Percentiles rank a stretch among this genome's conserved stretches.
Evolutionary conservation across 2,113 vertebrate genomes (phyloP).

Genomic region (Lontra canadensis): DNA sequence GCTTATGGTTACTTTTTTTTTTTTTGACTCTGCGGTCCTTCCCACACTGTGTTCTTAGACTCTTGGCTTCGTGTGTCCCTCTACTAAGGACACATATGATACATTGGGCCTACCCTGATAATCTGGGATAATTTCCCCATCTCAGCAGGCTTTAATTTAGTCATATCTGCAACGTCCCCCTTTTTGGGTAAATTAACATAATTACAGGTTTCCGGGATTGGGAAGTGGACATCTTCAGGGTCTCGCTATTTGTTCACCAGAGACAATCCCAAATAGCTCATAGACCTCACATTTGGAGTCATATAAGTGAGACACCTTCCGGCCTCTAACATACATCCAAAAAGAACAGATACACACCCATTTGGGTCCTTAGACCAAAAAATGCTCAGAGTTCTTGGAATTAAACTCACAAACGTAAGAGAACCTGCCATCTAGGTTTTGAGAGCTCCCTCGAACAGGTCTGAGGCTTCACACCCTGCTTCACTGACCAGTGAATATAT

Average conservation of each 20-base stretch:
- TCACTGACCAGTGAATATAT: neutral
- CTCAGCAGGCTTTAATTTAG: neutral
- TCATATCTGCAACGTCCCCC: neutral
- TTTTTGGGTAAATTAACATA: slow-evolving; percentile 16
- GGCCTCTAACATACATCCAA: neutral
- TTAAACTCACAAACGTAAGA: slow-evolving; percentile 22
- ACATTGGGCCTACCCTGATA: neutral
- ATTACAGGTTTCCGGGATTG: neutral
- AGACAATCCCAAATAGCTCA: neutral
- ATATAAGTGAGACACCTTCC: neutral
- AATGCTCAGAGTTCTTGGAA: neutral
- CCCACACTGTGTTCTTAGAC: neutral
- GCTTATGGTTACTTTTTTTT: neutral
- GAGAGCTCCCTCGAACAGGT: neutral
- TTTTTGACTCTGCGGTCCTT: neutral
- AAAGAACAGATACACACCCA: slow-evolving; percentile 22
- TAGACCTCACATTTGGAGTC: neutral
- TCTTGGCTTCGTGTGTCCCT: neutral
- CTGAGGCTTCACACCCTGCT: neutral
- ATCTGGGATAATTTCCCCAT: neutral
- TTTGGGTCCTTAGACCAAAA: neutral
- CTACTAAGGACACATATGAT: neutral
- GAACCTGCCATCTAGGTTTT: neutral
- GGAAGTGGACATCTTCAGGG: neutral
- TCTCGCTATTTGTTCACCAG: neutral